These are phyloP conservation scores for Meteorus sp. DNA, from an alignment of 1,140 invertebrate species.

Conservation along the genomic window DNA sequence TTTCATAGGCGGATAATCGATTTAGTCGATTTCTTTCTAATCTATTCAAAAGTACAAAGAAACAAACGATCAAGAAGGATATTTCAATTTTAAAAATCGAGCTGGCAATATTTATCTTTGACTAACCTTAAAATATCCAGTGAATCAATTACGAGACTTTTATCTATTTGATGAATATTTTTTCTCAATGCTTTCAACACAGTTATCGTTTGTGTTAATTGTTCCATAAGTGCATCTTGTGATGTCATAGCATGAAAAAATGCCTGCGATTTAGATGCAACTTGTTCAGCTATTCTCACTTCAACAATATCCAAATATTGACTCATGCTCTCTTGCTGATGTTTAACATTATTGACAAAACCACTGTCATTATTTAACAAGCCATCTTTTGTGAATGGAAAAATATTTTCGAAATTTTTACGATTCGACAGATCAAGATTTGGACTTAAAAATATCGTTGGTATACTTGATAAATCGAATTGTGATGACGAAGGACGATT, in stretches of 20 bases:
- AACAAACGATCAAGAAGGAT: background rate
- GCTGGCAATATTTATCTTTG: too few species aligned
- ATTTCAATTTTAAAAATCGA: background rate
- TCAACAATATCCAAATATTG: conserved; percentile 95
- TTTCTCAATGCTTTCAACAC: conserved; percentile 75
- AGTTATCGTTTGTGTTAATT: conserved; percentile 80
- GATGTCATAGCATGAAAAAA: conserved; percentile 98
- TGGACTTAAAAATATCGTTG: conserved; percentile 84
- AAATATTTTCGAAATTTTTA: conserved; percentile 86
- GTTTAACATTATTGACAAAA: conserved; percentile 53
- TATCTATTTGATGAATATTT: conserved; percentile 74
- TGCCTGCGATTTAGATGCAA: conserved; percentile 92
- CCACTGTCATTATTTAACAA: conserved; percentile 43
- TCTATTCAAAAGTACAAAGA: conserved; percentile 27
- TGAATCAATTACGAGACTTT: conserved; percentile 77
- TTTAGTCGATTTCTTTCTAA: conserved; percentile 67
- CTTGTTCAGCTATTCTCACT: conserved; percentile 93
- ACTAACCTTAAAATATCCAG: conserved; percentile 71
- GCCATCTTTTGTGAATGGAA: conserved; percentile 64
- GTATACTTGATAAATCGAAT: conserved; percentile 71
- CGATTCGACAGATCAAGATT: conserved; percentile 80
- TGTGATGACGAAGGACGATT: conserved; percentile 45
- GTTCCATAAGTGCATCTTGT: conserved; percentile 89
- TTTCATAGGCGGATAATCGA: conserved; percentile 66
- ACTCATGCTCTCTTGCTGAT: conserved; percentile 74